Evolutionary conservation across 2,888 invertebrate genomes (phyloP).

Genomic region (Zygogramma bicolorata): DNA sequence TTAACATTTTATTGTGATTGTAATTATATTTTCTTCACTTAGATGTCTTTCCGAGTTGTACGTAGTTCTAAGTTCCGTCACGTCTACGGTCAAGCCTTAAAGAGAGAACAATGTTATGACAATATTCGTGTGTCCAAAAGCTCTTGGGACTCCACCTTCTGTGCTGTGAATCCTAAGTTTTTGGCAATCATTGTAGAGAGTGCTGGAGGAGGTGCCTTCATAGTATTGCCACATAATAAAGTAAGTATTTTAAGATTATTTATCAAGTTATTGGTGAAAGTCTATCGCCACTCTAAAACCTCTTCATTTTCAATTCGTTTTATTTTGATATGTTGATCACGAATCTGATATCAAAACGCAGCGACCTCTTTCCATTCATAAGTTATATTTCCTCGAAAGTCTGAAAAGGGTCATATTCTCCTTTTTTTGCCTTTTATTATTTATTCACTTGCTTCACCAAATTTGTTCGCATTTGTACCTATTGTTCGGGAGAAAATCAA

Average conservation of each 20-base stretch:
- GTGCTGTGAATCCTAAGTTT: slow-evolving; percentile 98
- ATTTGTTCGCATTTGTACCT: too few species aligned
- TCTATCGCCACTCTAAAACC: too few species aligned
- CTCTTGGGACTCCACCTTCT: slow-evolving; percentile 98
- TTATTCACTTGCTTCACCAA: too few species aligned
- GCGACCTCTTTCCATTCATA: too few species aligned
- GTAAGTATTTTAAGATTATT: slow-evolving; percentile 66
- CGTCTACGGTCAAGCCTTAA: slow-evolving; percentile 89
- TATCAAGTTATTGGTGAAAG: background rate
- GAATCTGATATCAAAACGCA: too few species aligned
- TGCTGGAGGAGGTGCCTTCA: slow-evolving; percentile 95
- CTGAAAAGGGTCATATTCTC: too few species aligned
- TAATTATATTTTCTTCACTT: slow-evolving; percentile 50
- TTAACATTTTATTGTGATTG: slow-evolving; percentile 20
- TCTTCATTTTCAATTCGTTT: background rate
- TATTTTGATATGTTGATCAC: too few species aligned
- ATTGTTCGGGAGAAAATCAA: too few species aligned
- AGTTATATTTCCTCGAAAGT: too few species aligned
- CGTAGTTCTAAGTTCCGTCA: slow-evolving; percentile 98
- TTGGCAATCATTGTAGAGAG: slow-evolving; percentile 97
- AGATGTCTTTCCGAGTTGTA: slow-evolving; percentile 97
- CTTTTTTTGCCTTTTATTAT: too few species aligned
- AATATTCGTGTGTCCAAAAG: slow-evolving; percentile 97
- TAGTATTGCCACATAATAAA: slow-evolving; percentile 93
- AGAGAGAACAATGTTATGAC: slow-evolving; percentile 97